These are phyloP conservation scores for Gymnocheta viridis DNA, from an alignment of 2,888 invertebrate genomes.

Conservation along the genomic window DNA sequence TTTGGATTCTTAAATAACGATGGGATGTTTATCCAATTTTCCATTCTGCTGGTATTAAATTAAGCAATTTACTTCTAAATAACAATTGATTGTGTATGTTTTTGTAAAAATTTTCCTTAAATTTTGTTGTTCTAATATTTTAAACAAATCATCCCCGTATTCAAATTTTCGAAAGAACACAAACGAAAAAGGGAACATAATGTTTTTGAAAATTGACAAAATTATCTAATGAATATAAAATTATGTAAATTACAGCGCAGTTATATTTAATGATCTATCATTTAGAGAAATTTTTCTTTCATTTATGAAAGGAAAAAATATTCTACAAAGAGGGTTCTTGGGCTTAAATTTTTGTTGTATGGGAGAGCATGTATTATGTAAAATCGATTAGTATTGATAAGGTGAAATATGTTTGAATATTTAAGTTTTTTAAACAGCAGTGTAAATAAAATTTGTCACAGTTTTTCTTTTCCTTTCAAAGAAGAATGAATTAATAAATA, in stretches of 20 bases:
- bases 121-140: background rate
- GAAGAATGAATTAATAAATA: background rate
- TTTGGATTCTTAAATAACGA: conserved; percentile 3
- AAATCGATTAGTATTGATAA: conserved; percentile 67
- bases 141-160: conserved; percentile 44
- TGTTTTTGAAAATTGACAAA: conserved; percentile 80
- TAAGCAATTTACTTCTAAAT: conserved; percentile 64
- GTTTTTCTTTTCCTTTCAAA: background rate
- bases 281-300: conserved; percentile 54
- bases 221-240: conserved; percentile 81
- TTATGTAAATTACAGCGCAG: conserved; percentile 81
- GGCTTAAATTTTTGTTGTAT: conserved; percentile 30
- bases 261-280: conserved; percentile 78
- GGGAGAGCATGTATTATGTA: conserved; percentile 44
- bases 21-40: conserved; percentile 56
- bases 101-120: conserved; percentile 7
- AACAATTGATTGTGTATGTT: conserved; percentile 70
- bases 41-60: conserved; percentile 43
- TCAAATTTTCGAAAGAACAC: background rate
- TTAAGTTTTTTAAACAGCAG: conserved; percentile 10
- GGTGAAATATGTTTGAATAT: conserved; percentile 39
- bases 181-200: conserved; percentile 71
- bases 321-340: conserved; percentile 30
- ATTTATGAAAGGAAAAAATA: conserved; percentile 40
- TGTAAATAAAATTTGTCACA: background rate